phyloP scores from a whole-genome alignment of 2,113 vertebrate genomes.

The Erythrocercus mccallii region DNA sequence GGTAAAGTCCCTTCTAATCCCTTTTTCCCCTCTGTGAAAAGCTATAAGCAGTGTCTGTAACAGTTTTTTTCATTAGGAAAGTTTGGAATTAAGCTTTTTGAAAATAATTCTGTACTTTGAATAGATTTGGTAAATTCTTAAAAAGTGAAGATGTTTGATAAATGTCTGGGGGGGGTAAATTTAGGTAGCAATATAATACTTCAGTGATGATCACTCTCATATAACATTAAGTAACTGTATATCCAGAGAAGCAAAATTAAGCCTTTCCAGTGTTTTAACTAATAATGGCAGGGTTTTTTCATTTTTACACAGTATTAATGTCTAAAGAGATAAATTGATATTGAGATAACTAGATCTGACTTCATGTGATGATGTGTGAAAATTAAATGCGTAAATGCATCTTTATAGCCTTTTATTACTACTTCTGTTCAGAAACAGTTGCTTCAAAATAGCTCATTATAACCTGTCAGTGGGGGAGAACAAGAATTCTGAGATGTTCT shows the following conservation, averaged over 20 bases:
- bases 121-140: background rate
- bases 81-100: background rate
- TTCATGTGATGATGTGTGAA: background rate
- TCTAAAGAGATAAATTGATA: background rate
- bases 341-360: background rate
- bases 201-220: background rate
- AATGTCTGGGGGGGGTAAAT: background rate
- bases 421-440: background rate
- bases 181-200: background rate
- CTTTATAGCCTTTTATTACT: background rate
- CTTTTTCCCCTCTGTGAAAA: background rate
- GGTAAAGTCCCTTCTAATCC: background rate
- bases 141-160: background rate
- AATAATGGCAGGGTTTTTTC: background rate
- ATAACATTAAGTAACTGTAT: background rate
- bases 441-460: background rate
- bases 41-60: background rate
- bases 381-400: background rate
- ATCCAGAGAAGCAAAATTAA: background rate
- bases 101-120: background rate
- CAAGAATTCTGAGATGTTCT: conserved; percentile 58
- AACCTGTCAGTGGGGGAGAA: conserved; percentile 56
- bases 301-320: background rate
- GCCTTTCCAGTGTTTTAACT: background rate
- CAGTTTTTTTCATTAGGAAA: background rate